Evolutionary conservation across 2,113 vertebrate species (phyloP).

Genomic region (Gadus chalcogrammus): DNA sequence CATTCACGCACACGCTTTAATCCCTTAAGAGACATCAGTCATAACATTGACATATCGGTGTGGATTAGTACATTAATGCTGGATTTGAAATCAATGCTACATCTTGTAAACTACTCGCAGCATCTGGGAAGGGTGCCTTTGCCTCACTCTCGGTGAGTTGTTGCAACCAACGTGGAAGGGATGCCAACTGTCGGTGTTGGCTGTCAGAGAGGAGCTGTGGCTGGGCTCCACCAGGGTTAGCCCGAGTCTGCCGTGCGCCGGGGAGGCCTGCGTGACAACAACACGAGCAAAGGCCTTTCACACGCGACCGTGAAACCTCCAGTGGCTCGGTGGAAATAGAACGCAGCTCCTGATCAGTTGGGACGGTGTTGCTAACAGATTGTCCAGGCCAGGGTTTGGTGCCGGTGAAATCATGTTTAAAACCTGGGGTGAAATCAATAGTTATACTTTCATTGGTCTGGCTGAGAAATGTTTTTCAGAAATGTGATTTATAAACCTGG

Average conservation of each 20-base stretch:
- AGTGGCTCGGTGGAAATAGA: conserved; percentile 14
- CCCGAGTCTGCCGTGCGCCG: background rate
- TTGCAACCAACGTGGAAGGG: background rate
- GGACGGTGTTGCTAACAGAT: background rate
- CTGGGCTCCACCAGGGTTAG: background rate
- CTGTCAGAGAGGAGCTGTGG: background rate
- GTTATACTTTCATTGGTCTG: no score
- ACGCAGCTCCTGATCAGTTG: background rate
- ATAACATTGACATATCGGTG: background rate
- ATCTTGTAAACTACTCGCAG: background rate
- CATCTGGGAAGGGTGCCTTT: background rate
- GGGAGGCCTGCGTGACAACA: conserved; percentile 15
- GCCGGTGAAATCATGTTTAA: no score
- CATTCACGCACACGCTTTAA: conserved; percentile 6
- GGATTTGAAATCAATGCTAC: conserved; percentile 22
- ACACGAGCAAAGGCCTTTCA: background rate
- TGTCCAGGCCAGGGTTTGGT: no score
- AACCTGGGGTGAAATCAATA: no score
- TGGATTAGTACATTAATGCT: conserved; percentile 29
- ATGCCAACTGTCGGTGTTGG: background rate
- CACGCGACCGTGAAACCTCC: background rate
- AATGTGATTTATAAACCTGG: conserved; percentile 36
- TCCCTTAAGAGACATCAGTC: conserved; percentile 14
- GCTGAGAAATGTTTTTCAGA: conserved; percentile 29
- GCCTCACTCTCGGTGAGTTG: background rate